Conservation (phyloP, 1,140 invertebrate genomes). For the Calliopsis andreniformis region DNA sequence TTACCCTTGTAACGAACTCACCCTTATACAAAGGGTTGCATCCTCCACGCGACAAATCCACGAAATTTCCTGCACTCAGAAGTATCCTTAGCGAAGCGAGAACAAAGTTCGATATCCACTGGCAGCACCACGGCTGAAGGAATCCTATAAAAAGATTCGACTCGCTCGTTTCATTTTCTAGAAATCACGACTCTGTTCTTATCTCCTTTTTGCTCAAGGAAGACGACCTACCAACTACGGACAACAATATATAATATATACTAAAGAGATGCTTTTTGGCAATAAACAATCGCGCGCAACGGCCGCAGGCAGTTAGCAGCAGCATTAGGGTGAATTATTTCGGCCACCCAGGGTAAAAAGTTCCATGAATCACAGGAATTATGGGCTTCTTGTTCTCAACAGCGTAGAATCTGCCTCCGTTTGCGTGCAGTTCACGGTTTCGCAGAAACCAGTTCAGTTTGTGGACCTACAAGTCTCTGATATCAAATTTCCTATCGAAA, state of each 20-base stretch:
- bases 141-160: conserved; percentile 17
- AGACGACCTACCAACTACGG: conserved; percentile 34
- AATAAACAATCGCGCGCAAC: conserved; percentile 76
- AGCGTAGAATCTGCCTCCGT: conserved; percentile 71
- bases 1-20: conserved; percentile 39
- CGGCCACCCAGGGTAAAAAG: conserved; percentile 77
- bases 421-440: neutral
- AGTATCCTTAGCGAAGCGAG: neutral
- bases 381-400: conserved; percentile 65
- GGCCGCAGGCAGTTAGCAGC: conserved; percentile 76
- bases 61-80: conserved; percentile 6
- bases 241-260: conserved; percentile 66
- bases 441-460: neutral
- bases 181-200: conserved; percentile 26
- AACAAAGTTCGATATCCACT: neutral
- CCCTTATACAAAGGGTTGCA: conserved; percentile 8
- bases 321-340: conserved; percentile 81
- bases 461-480: conserved; percentile 1
- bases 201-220: conserved; percentile 47
- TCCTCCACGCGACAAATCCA: conserved; percentile 18
- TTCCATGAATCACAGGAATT: conserved; percentile 77
- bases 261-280: conserved; percentile 71
- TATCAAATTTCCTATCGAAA: too few relatives aligned
- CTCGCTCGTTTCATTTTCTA: conserved; percentile 36
- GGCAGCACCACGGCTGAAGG: too few relatives aligned